These are phyloP conservation scores for Callimorpha dominula DNA, from an alignment of 2,888 invertebrate genomes.

Conservation along the genomic window DNA sequence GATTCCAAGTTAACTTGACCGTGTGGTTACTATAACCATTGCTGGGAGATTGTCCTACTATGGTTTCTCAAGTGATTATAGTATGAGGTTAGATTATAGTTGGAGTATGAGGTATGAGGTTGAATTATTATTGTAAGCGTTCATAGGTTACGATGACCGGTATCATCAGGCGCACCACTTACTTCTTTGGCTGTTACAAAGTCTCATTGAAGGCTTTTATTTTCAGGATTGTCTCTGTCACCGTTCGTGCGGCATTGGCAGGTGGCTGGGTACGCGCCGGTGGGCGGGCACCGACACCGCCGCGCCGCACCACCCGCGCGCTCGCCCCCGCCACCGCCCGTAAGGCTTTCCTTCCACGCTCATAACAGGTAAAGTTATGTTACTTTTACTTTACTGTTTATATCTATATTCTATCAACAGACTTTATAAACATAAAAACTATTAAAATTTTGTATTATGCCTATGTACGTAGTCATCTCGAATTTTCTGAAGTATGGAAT, in stretches of 20 bases:
- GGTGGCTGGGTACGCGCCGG: constrained; percentile 91
- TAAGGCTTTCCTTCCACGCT: constrained; percentile 88
- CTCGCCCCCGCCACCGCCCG: constrained; percentile 72
- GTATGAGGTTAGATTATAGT: too few species aligned
- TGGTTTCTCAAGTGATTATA: too few species aligned
- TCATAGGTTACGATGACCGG: not conserved
- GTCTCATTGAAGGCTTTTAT: constrained; percentile 37
- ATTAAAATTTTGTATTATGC: too few species aligned
- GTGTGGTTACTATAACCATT: too few species aligned
- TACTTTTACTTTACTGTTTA: not conserved
- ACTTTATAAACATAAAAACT: too few species aligned
- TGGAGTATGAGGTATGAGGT: too few species aligned
- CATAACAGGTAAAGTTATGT: constrained; percentile 87
- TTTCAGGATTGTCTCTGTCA: constrained; percentile 89
- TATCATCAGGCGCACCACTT: not conserved
- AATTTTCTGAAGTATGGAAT: too few species aligned
- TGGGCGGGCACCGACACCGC: constrained; percentile 88
- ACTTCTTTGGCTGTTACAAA: not conserved
- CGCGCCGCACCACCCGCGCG: constrained; percentile 68
- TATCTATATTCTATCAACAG: too few species aligned
- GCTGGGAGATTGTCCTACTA: too few species aligned
- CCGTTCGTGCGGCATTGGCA: constrained; percentile 94
- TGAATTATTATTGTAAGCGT: not conserved
- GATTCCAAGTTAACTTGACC: too few species aligned
- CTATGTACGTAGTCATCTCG: too few species aligned